Evolutionary conservation across 2,113 vertebrate species (phyloP), one percentile per base, ranked within the genome.

Genomic region (Perognathus longimembris): DNA sequence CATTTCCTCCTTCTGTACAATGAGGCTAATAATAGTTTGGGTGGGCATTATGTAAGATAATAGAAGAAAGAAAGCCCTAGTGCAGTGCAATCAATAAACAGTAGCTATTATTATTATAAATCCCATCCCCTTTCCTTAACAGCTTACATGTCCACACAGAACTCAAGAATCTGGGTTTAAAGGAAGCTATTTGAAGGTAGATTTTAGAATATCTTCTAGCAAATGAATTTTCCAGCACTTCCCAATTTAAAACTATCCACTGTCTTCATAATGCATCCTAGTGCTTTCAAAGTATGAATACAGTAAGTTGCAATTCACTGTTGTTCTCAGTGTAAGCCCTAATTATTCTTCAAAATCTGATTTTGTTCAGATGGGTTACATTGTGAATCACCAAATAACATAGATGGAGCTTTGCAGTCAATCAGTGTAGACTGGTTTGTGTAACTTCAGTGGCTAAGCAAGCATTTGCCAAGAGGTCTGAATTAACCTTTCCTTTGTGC

Each of bases 401-500:
- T 70, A 89, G 78, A 82, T 34, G 54, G 15, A 4, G 75, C 21
- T 85, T 57, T 74, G 75, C n/a, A 22, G 54, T 59, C 90, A 59
- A 9, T 86, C 61, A 20, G n/a, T 54, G 15, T 9, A 45, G 57
- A 69, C 86, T 36, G 71, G 86, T 59, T 81, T 85, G 74, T 88
- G 24, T 76, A 86, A 75, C 81, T 85, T 80, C 93, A 69, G 40
- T 15, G 30, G 24, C 38, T 87, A 88, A 73, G 66, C 50, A 63
- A 76, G 57, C 42, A 1, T 36, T 77, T 38, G 90, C 88, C 93
- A 83, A 89, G 73, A 61, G 38, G 40, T 93, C 83, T 73, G 84
- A 91, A 93, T 93, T 64, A 91, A 89, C 94, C 90, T 95, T 78
- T 50, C n/a, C 64, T 77, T 92, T 75, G 77, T 89, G 84, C 91